These are phyloP conservation scores for Pontoporia blainvillei DNA, from an alignment of 2,113 vertebrate species.

Conservation along the genomic window DNA sequence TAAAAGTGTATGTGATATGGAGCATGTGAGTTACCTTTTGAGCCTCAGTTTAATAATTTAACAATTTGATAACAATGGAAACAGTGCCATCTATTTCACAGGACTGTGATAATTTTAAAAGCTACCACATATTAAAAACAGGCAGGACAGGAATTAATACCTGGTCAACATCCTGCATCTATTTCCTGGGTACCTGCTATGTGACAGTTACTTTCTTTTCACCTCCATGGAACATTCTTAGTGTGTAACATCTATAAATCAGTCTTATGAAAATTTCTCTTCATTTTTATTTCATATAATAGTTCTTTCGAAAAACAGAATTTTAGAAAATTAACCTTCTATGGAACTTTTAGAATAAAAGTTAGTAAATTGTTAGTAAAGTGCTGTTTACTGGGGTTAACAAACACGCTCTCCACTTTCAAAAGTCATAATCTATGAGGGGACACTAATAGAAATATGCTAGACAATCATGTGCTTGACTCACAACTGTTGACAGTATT, in stretches of 20 bases:
- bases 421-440: not conserved
- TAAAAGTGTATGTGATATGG: not conserved
- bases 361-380: not conserved
- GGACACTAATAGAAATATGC: not conserved
- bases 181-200: not conserved
- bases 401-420: not conserved
- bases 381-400: not conserved
- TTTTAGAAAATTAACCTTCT: not conserved
- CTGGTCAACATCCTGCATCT: not conserved
- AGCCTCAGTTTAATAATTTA: not conserved
- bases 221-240: not conserved
- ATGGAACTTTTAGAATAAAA: not conserved
- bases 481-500: not conserved
- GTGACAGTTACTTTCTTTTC: not conserved
- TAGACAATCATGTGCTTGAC: not conserved
- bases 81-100: not conserved
- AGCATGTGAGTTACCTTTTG: not conserved
- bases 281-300: not conserved
- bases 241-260: not conserved
- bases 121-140: not conserved
- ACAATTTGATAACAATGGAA: not conserved
- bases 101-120: not conserved
- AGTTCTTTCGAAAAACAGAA: conserved; percentile 5
- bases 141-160: not conserved
- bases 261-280: not conserved